Base-by-base conservation (phyloP, 2,797 vertebrate genomes). In the Sebastes paucispinis region DNA sequence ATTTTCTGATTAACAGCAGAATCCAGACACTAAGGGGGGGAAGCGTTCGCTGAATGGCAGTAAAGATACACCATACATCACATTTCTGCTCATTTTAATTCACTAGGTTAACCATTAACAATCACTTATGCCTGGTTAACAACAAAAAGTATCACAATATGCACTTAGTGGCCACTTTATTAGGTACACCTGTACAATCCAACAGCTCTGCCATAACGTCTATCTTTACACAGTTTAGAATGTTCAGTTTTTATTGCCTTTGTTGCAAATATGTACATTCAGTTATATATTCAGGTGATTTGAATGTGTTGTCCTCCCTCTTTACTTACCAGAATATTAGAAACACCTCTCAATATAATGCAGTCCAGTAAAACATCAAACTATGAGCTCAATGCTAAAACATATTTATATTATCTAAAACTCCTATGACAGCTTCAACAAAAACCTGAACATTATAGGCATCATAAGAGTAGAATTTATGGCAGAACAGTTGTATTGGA, bases 1-100 rank as follows among this genome's bases (percentile, higher is more conserved):
- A 70, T 39, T 27, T 65, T 63, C 43, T 78, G 83, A 85, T 75
- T 62, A 85, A 68, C 25, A 71, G 54, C 39, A 54, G 63, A 65
- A 65, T 25, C 63, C 13, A 65, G 16, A 65, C 8, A 25, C 11
- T 36, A 39, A 14, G 62, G 3, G 11, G 62, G 62, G 60, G 18
- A 13, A 16, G 13, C 7, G 13, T 58, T 58, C 24, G 22, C 24
- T 8, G 29, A 62, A 27, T 32, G 16, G 32, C 6, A 3, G 32
- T 22, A 14, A 36, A 36, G 10, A 34, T 12, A 14, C 8, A 16
- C 12, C 68, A 32, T 9, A 24, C 27, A 27, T 27, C 52, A n/a
- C 36, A 22, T 52, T 52, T 52, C 50, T 1, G 14, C 11, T 62
- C 50, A n/a, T 52, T 52, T 20, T 1, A 52, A 52, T 52, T 52